Evolutionary conservation across 2,113 vertebrate species (phyloP), one percentile per base, ranked within the genome.

Genomic region (Cyrtonyx montezumae): DNA sequence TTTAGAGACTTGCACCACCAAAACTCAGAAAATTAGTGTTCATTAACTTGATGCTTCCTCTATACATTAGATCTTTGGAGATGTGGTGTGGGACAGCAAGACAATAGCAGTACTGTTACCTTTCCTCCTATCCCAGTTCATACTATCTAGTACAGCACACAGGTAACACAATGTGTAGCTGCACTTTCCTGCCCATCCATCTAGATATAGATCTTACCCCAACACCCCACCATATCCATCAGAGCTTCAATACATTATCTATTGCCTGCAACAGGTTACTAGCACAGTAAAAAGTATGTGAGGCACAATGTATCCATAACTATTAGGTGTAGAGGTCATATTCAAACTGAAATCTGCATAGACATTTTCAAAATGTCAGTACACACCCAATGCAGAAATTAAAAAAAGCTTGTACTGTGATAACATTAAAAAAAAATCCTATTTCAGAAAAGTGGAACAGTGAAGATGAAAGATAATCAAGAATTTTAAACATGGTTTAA

Each of bases 141-240:
- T 8, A 34, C 15, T 73, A 22, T 16, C 18, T 11, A 9, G 40
- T 13, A 22, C 45, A 84, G 21, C 43, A 48, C 11, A 37, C 14
- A 26, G 6, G 8, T 21, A 36, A n/a, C 0, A 0, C 26, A 16
- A 36, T 8, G 8, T 11, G 11, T 36, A 6, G 36, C 25, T 55
- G 34, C 10, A 25, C 9, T 75, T 3, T 15, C 16, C 25, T 78
- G 58, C 32, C 15, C 48, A 65, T 16, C 30, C 5, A 0, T 55
- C 19, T 37, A 87, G 23, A 37, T 4, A 36, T 48, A 58, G 9
- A 9, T 75, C 82, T 86, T 65, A 61, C 25, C 61, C 30, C 36
- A 74, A 23, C 4, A 28, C 9, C 23, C 58, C 43, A 34, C 16
- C 20, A 42, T 34, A 78, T 62, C 15, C 10, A 25, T 22, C 48